Evolutionary conservation across 1,140 invertebrate genomes (phyloP).

Genomic region (Eurosta solidaginis): DNA sequence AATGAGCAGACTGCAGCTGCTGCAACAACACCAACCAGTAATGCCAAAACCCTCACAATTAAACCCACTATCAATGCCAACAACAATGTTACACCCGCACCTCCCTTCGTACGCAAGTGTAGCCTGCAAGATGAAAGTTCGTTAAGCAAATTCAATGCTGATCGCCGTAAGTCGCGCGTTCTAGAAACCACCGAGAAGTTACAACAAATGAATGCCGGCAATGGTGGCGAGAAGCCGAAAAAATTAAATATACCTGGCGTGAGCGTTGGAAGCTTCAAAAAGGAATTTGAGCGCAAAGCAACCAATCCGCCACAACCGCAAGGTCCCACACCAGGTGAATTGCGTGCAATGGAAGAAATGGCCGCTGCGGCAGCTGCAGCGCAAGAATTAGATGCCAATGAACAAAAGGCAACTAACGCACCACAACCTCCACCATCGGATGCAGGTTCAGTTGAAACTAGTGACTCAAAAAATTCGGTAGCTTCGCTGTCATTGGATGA

Average conservation of each 20-base stretch:
- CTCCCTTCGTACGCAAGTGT: conserved; percentile 51
- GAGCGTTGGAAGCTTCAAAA: conserved; percentile 81
- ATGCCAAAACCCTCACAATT: not conserved
- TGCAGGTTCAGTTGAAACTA: conserved; percentile 41
- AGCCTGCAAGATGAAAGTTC: conserved; percentile 59
- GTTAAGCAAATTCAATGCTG: conserved; percentile 54
- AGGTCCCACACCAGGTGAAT: conserved; percentile 49
- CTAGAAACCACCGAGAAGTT: conserved; percentile 75
- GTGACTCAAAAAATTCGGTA: conserved; percentile 56
- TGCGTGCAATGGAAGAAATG: conserved; percentile 49
- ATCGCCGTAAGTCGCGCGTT: conserved; percentile 69
- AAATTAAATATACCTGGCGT: conserved; percentile 78
- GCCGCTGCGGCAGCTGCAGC: conserved; percentile 52
- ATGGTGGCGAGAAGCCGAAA: conserved; percentile 69
- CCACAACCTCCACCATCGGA: conserved; percentile 32
- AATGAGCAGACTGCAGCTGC: not conserved
- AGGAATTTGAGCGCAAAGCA: conserved; percentile 79
- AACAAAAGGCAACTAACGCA: conserved; percentile 14
- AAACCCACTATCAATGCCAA: not conserved
- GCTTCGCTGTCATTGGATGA: conserved; percentile 53
- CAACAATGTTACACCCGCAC: conserved; percentile 12
- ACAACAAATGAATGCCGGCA: conserved; percentile 63
- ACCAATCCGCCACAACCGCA: conserved; percentile 60
- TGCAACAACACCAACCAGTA: conserved; percentile 33
- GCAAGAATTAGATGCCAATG: conserved; percentile 41